These are phyloP conservation scores for Spatula versicolor DNA, from an alignment of 2,797 vertebrate genomes.

Conservation along the genomic window DNA sequence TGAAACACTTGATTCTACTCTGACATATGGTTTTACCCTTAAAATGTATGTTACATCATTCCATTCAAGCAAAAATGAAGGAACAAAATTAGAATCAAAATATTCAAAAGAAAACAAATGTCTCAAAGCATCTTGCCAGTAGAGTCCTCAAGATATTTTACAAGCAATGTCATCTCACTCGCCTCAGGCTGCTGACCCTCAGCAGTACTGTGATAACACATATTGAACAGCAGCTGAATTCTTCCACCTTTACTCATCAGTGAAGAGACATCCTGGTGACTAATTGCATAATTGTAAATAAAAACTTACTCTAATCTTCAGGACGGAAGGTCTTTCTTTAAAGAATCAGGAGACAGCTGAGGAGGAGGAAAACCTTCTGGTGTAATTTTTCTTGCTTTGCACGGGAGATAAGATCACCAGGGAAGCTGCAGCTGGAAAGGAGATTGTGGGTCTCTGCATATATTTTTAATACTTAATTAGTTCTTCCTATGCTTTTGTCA, in stretches of 20 bases:
- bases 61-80: neutral
- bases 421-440: constrained; percentile 56
- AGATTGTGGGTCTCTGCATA: neutral
- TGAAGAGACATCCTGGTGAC: neutral
- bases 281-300: constrained; percentile 27
- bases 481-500: constrained; percentile 40
- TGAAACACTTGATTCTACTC: neutral
- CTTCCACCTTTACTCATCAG: constrained; percentile 11
- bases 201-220: neutral
- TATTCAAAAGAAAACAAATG: neutral
- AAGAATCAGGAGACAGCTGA: neutral
- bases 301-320: constrained; percentile 34
- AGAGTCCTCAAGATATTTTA: neutral
- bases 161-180: neutral
- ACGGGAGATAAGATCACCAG: neutral
- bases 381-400: constrained; percentile 28
- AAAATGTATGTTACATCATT: neutral
- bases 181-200: neutral
- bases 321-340: neutral
- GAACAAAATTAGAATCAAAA: constrained; percentile 21
- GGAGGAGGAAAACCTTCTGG: constrained; percentile 44
- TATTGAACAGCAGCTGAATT: constrained; percentile 21
- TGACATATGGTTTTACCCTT: neutral
- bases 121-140: neutral
- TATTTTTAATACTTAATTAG: constrained; percentile 28